These are phyloP conservation scores for Lasaia peninsularis DNA, from an alignment of 1,140 invertebrate species.

Conservation along the genomic window DNA sequence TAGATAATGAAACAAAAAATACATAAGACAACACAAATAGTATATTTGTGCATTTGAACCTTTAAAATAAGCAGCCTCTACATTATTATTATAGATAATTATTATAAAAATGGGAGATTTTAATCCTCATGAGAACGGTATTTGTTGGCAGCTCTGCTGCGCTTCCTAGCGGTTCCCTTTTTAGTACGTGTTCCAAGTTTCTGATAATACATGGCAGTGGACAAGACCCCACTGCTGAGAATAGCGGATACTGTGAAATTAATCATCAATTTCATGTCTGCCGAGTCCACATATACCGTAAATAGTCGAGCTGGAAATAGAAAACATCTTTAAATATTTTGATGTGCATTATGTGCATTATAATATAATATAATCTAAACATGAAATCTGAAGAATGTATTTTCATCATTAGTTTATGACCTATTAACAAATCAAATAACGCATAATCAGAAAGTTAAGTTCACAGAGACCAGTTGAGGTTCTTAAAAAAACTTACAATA, in stretches of 20 bases:
- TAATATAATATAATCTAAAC: too few species aligned
- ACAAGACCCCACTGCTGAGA: constrained; percentile 79
- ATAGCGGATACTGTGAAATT: constrained; percentile 82
- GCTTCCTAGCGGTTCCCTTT: constrained; percentile 5
- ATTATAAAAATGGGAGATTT: not conserved
- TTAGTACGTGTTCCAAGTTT: constrained; percentile 14
- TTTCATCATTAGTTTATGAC: too few species aligned
- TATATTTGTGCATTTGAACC: not conserved
- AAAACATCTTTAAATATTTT: too few species aligned
- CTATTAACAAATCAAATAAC: too few species aligned
- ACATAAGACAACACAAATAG: not conserved
- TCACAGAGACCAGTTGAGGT: too few species aligned
- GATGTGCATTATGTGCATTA: too few species aligned
- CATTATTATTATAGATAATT: not conserved
- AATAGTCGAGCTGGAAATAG: constrained; percentile 80
- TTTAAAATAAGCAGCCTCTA: not conserved
- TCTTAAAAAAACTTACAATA: too few species aligned
- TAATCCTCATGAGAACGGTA: not conserved
- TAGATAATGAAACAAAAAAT: too few species aligned
- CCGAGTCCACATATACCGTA: constrained; percentile 82
- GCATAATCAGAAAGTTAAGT: too few species aligned
- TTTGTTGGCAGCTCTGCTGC: constrained; percentile 12
- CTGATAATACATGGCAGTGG: constrained; percentile 78
- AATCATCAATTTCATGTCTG: constrained; percentile 79
- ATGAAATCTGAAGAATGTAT: too few species aligned